Percentiles rank a stretch among this genome's conserved stretches.
These are phyloP conservation scores for Columba livia DNA, from an alignment of 2,113 vertebrate genomes.

Conservation along the genomic window DNA sequence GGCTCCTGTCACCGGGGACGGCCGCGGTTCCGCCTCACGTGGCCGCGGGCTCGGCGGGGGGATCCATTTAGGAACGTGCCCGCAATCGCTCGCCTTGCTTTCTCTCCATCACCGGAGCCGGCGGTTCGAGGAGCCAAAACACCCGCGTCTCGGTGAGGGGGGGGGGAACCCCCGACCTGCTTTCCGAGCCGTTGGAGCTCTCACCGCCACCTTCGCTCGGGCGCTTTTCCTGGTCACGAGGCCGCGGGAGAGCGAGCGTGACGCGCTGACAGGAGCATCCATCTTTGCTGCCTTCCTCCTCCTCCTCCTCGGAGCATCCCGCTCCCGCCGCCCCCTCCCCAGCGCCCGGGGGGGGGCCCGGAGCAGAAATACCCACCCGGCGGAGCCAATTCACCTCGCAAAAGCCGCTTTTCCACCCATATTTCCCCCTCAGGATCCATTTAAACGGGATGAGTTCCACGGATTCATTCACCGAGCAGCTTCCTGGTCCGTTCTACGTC, in stretches of 20 bases:
- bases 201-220: background rate
- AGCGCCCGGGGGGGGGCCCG: too few relatives aligned
- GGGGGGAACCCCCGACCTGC: background rate
- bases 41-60: too few relatives aligned
- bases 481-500: too few relatives aligned
- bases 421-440: too few relatives aligned
- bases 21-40: background rate
- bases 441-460: too few relatives aligned
- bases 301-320: too few relatives aligned
- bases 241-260: background rate
- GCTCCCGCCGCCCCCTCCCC: too few relatives aligned
- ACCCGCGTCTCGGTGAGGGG: accelerated
- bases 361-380: too few relatives aligned
- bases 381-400: too few relatives aligned
- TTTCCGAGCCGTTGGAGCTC: background rate
- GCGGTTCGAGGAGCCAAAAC: background rate
- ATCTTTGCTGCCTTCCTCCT: slow-evolving; percentile 23
- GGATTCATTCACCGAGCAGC: too few relatives aligned
- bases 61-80: background rate
- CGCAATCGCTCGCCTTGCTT: background rate
- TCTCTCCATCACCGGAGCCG: background rate
- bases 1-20: too few relatives aligned
- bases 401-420: too few relatives aligned
- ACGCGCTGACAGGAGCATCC: slow-evolving; percentile 54
- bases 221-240: slow-evolving; percentile 7